Percentiles rank a stretch among this genome's conserved stretches.
Conservation (phyloP, 2,888 invertebrate genomes). For the Lissonota sp. region DNA sequence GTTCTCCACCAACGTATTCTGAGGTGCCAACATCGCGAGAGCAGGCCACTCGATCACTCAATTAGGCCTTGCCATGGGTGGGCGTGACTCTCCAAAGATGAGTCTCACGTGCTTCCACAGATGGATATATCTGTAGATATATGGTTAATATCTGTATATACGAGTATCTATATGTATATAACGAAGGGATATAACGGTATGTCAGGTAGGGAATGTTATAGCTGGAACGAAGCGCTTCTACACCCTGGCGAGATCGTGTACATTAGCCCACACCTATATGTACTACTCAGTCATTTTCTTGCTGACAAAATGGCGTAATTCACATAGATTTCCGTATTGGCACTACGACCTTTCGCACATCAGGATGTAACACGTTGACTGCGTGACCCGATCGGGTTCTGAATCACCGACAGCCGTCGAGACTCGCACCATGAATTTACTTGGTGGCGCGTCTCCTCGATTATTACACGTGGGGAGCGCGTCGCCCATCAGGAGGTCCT, state of each 20-base stretch:
- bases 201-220: slow-evolving; percentile 44
- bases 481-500: slow-evolving; percentile 61
- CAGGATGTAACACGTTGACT: slow-evolving; percentile 9
- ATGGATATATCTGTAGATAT: slow-evolving; percentile 42
- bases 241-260: slow-evolving; percentile 43
- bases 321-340: too few relatives aligned
- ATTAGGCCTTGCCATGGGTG: slow-evolving; percentile 80
- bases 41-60: slow-evolving; percentile 79
- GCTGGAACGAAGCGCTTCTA: slow-evolving; percentile 53
- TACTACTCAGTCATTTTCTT: neutral
- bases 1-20: slow-evolving; percentile 69
- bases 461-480: slow-evolving; percentile 67
- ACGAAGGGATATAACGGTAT: slow-evolving; percentile 25
- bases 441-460: slow-evolving; percentile 73
- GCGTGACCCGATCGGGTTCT: slow-evolving; percentile 64
- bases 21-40: slow-evolving; percentile 77
- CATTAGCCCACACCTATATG: slow-evolving; percentile 38
- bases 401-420: slow-evolving; percentile 76
- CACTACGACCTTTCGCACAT: slow-evolving; percentile 1
- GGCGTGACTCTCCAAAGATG: slow-evolving; percentile 76
- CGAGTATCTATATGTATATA: slow-evolving; percentile 41
- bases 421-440: slow-evolving; percentile 77
- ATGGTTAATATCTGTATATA: slow-evolving; percentile 16
- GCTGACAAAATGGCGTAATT: too few relatives aligned
- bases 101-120: slow-evolving; percentile 43